Evolutionary conservation across 1,140 invertebrate genomes (phyloP), one percentile per base, ranked within the genome.

Genomic region (Aradophagus sp.): DNA sequence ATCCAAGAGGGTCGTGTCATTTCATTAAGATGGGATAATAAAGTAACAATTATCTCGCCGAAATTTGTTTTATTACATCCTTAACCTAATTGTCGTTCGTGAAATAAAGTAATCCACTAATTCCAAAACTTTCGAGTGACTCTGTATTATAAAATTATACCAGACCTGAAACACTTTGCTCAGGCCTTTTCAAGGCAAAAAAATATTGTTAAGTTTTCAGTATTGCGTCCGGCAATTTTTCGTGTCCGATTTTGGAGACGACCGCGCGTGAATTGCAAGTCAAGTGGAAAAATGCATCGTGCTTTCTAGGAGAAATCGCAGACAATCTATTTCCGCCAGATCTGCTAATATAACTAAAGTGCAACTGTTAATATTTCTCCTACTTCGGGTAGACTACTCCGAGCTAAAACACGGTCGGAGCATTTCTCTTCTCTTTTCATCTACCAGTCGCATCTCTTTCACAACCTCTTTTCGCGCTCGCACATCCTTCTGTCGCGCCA

Each of bases 321-420:
- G 31, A 20, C 61, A 32, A 65, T 65, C 5, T 29, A 16, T 56
- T 45, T 56, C 34, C 26, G 20, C 14, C n/a, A 47, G 14, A 35
- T 36, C 26, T 17, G 44, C 44, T 56, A 56, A 56, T 56, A 66
- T 66, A 36, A 55, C 42, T 34, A 56, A 55, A 66, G 52, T 66
- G 52, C 62, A 56, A 42, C 29, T 41, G 42, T 50, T 66, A 66
- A 66, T 66, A 66, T 66, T 66, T 66, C 52, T 36, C 36, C 0
- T 5, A 45, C 53, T 48, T 35, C 23, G 35, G 47, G 39, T 35
- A 27, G 55, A 45, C 55, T 59, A 23, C 8, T 39, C 31, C 15
- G 14, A 31, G 38, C 14, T 62, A 38, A 53, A 53, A 62, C 47
- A 62, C n/a, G n/a, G n/a, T n/a, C n/a, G n/a, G n/a, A n/a, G n/a